Evolutionary conservation across 2,888 invertebrate species (phyloP).

Genomic region (Apamea sordens): DNA sequence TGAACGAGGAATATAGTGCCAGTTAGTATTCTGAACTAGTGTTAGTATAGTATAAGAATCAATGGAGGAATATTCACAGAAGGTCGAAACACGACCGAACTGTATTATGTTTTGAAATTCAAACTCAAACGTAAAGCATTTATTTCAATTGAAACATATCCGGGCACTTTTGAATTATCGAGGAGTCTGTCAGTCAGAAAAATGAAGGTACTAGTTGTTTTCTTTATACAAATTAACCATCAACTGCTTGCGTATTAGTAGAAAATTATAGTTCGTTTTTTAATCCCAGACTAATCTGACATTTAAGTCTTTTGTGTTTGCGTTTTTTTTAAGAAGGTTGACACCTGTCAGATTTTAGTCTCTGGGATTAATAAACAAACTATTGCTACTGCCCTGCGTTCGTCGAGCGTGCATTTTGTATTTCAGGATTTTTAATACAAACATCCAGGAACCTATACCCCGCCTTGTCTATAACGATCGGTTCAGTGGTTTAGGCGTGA

Average conservation of each 20-base stretch:
- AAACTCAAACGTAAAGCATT: neutral
- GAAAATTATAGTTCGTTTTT: no score
- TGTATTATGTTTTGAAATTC: neutral
- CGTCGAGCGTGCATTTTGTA: no score
- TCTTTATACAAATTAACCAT: neutral
- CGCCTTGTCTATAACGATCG: no score
- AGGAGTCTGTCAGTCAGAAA: neutral
- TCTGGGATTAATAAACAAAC: no score
- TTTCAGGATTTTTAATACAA: no score
- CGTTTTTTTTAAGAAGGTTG: no score
- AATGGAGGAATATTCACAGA: constrained; percentile 13
- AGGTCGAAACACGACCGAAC: neutral
- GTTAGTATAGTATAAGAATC: constrained; percentile 20
- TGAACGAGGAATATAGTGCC: constrained; percentile 34
- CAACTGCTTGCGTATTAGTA: no score
- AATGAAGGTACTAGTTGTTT: neutral
- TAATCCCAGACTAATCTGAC: no score
- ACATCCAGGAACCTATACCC: no score
- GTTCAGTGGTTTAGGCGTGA: neutral
- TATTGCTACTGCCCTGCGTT: no score
- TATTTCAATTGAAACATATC: neutral
- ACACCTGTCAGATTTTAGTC: no score
- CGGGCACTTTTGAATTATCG: neutral
- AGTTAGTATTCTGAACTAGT: constrained; percentile 23
- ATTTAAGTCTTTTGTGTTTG: no score